Conservation (phyloP, 2,797 vertebrate genomes). For the Coluber constrictor region DNA sequence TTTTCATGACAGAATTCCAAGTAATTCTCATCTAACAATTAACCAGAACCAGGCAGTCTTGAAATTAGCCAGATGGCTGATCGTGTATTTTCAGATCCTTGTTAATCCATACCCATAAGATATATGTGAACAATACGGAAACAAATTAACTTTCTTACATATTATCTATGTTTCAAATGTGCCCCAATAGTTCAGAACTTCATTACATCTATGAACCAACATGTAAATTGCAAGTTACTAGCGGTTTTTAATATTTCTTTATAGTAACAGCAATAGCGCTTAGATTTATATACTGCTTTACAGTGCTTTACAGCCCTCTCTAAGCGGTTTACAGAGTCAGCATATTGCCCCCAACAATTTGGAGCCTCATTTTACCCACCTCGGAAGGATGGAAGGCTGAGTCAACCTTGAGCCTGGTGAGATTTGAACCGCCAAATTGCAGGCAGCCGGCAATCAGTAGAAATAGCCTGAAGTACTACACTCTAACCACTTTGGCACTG, state of each 20-base stretch:
- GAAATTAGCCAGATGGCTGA: not conserved
- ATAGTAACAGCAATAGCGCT: not conserved
- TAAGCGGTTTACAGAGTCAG: too few species aligned
- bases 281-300: too few species aligned
- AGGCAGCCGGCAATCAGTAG: too few species aligned
- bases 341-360: too few species aligned
- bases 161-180: not conserved
- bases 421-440: too few species aligned
- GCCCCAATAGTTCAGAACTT: not conserved
- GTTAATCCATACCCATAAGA: not conserved
- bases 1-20: not conserved
- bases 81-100: not conserved
- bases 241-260: conserved; percentile 29
- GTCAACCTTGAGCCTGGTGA: too few species aligned
- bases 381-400: too few species aligned
- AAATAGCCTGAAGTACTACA: too few species aligned
- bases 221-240: conserved; percentile 15
- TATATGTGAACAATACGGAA: not conserved
- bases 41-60: not conserved
- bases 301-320: too few species aligned
- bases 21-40: not conserved
- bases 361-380: too few species aligned
- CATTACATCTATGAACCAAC: conserved; percentile 3
- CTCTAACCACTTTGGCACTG: too few species aligned
- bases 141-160: too few species aligned